Conservation (phyloP, 2,113 vertebrate species). For the Phylloscopus trochiloides region DNA sequence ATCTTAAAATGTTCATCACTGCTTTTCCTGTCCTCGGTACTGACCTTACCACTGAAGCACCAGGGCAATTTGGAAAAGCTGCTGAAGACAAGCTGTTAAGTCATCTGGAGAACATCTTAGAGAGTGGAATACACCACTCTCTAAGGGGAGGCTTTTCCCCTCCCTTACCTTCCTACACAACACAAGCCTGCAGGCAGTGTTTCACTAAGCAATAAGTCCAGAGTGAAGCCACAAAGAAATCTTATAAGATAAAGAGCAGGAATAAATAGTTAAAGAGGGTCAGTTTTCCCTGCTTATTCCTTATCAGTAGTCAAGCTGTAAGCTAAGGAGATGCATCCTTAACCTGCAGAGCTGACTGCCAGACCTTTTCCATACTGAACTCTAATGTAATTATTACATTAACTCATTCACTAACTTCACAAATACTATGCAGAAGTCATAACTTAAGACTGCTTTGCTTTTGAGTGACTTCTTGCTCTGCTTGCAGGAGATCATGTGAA, state of each 20-base stretch:
- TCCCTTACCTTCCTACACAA: background rate
- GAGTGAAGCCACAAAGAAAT: background rate
- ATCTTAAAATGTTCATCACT: background rate
- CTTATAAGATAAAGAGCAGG: background rate
- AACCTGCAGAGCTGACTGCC: background rate
- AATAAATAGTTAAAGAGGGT: conserved; percentile 50
- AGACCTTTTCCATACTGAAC: background rate
- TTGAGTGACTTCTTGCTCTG: background rate
- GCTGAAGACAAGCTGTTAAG: background rate
- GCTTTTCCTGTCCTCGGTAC: background rate
- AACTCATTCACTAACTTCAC: background rate
- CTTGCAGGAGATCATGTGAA: background rate
- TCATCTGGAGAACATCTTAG: background rate
- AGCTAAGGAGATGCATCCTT: conserved; percentile 18
- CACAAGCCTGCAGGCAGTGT: background rate
- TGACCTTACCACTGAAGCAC: background rate
- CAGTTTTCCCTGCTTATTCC: background rate
- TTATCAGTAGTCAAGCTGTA: conserved; percentile 1
- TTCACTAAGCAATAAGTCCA: background rate
- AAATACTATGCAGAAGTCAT: background rate
- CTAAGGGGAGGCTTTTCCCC: background rate
- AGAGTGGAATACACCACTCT: fast-evolving
- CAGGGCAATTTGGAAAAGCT: background rate
- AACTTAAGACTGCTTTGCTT: background rate
- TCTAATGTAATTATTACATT: background rate